These are phyloP conservation scores for Panagrolaimus sp. DNA, from an alignment of 1,140 invertebrate genomes.

Conservation along the genomic window DNA sequence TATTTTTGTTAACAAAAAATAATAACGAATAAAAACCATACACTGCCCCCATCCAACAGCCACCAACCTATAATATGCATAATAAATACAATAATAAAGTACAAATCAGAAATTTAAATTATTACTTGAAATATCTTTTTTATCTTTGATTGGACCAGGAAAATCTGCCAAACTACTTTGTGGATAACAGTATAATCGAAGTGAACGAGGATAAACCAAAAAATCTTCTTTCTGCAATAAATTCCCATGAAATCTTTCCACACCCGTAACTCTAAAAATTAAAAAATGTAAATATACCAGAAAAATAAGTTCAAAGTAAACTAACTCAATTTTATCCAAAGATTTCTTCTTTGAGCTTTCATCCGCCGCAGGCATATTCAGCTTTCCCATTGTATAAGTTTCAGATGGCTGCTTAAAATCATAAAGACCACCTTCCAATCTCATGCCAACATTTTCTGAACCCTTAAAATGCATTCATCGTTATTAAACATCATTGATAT, in stretches of 20 bases:
- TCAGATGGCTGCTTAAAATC: constrained; percentile 37
- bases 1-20: too few relatives aligned
- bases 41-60: constrained; percentile 77
- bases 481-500: too few relatives aligned
- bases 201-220: constrained; percentile 68
- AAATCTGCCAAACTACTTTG: constrained; percentile 66
- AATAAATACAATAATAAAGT: constrained; percentile 13
- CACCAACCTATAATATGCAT: constrained; percentile 65
- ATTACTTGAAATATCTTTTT: constrained; percentile 44
- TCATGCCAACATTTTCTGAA: constrained; percentile 15
- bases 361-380: constrained; percentile 29
- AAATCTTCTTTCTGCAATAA: constrained; percentile 42
- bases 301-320: background rate
- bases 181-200: constrained; percentile 74
- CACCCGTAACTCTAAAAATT: constrained; percentile 41
- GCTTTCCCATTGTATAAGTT: constrained; percentile 29
- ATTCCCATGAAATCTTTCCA: constrained; percentile 37
- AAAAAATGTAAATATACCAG: background rate
- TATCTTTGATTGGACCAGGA: constrained; percentile 47
- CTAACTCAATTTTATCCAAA: constrained; percentile 8
- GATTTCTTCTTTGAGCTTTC: background rate
- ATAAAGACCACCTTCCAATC: constrained; percentile 36
- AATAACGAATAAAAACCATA: too few relatives aligned
- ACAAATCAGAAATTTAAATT: constrained; percentile 14
- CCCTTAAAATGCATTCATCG: too few relatives aligned